Evolutionary conservation across 2,113 vertebrate species (phyloP), one percentile per base, ranked within the genome.

Genomic region (Entomyzon cyanotis): DNA sequence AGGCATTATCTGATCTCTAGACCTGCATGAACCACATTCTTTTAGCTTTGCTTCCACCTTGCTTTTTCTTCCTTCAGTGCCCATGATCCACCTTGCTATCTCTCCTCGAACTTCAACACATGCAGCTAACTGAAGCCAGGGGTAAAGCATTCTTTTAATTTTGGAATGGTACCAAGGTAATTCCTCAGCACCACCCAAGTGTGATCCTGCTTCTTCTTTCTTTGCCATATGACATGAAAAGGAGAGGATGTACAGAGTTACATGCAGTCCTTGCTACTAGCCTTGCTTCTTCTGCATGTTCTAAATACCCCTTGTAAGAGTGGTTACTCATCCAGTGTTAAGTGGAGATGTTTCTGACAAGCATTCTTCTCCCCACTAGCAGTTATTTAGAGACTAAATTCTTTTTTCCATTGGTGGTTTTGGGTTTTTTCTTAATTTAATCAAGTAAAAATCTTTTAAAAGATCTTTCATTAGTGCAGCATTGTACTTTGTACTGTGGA

Each of bases 1-100:
- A 74, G 39, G 55, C 56, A 81, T 50, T 53, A 91, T 46, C 73
- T 59, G 47, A 25, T 70, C 44, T 74, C 42, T n/a, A 91, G 64
- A 47, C 10, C 35, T 65, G 73, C 59, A 84, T 1, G 0, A 87
- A 81, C 23, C 8, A 53, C 79, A 71, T 74, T 94, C 59, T 58
- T 93, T 86, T 42, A 65, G 55, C 64, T 86, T 63, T 94, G 64
- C 55, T 70, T 95, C 56, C 5, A 30, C n/a, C 28, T 81, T 49
- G 31, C 50, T 91, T 56, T 78, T 41, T 69, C 22, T 30, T 90
- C 70, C 46, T 73, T 76, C 73, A 69, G 22, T 27, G 50, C 17
- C 55, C 11, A 27, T 2, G 31, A 65, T 46, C 49, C 59, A 47
- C 20, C 63, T 44, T 77, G 49, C 18, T 56, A 30, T 24, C 25